These are phyloP conservation scores for Drosophila tanythrix DNA, from an alignment of 2,888 invertebrate genomes.

Conservation along the genomic window DNA sequence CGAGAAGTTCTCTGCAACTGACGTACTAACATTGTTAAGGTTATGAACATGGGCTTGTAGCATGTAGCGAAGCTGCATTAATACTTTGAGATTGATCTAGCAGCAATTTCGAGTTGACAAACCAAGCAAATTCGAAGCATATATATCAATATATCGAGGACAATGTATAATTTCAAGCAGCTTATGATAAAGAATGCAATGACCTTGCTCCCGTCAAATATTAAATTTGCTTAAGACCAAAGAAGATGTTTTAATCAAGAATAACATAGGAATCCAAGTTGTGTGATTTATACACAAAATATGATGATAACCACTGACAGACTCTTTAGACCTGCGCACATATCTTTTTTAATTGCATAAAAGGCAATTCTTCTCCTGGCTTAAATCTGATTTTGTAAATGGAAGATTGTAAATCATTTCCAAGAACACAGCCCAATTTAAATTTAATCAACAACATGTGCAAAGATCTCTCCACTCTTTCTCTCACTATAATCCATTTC, in stretches of 20 bases:
- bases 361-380: not conserved
- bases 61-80: not conserved
- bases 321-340: not conserved
- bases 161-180: not conserved
- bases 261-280: not conserved
- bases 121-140: not conserved
- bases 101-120: not conserved
- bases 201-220: not conserved
- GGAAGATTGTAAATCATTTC: not conserved
- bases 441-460: slow-evolving; percentile 32
- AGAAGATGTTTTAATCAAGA: not conserved
- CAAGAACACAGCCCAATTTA: slow-evolving; percentile 42
- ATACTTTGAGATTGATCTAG: not conserved
- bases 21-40: slow-evolving; percentile 23
- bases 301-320: not conserved
- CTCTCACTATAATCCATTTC: slow-evolving; percentile 34
- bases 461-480: slow-evolving; percentile 39
- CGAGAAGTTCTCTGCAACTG: not conserved
- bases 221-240: not conserved
- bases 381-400: not conserved
- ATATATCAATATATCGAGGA: not conserved
- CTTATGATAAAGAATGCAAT: not conserved
- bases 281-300: not conserved
- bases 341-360: not conserved
- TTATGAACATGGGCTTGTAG: slow-evolving; percentile 22